Conservation (phyloP, 2,797 vertebrate genomes). For the Margarornis squamiger region DNA sequence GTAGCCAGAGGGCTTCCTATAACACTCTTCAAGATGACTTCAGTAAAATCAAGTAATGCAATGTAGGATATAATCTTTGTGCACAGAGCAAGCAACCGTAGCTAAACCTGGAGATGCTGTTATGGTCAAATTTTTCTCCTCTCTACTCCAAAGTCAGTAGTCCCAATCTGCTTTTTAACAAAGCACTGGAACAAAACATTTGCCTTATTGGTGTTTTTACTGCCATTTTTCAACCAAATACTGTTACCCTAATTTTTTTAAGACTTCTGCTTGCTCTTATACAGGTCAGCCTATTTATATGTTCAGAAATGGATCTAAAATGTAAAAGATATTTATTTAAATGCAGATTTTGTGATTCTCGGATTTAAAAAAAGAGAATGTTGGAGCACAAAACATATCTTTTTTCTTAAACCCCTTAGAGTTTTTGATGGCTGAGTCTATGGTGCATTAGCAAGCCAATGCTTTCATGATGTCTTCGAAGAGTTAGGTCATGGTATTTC, state of each 20-base stretch:
- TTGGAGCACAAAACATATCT: background rate
- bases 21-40: background rate
- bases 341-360: background rate
- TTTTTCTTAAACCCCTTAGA: background rate
- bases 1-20: background rate
- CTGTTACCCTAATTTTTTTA: background rate
- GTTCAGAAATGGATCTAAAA: background rate
- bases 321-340: background rate
- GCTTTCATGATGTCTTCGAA: background rate
- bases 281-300: background rate
- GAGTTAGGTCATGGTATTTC: background rate
- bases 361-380: background rate
- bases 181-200: background rate
- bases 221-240: background rate
- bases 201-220: background rate
- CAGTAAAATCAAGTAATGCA: background rate
- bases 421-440: background rate
- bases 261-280: background rate
- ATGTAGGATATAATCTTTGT: background rate
- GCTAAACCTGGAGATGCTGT: background rate
- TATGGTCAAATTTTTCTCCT: background rate
- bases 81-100: background rate
- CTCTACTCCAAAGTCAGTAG: background rate
- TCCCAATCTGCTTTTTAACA: background rate
- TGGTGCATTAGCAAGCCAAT: background rate